Percentiles rank a stretch among this genome's conserved stretches.
Conservation (phyloP, 2,113 vertebrate genomes). For the Lagenorhynchus albirostris region DNA sequence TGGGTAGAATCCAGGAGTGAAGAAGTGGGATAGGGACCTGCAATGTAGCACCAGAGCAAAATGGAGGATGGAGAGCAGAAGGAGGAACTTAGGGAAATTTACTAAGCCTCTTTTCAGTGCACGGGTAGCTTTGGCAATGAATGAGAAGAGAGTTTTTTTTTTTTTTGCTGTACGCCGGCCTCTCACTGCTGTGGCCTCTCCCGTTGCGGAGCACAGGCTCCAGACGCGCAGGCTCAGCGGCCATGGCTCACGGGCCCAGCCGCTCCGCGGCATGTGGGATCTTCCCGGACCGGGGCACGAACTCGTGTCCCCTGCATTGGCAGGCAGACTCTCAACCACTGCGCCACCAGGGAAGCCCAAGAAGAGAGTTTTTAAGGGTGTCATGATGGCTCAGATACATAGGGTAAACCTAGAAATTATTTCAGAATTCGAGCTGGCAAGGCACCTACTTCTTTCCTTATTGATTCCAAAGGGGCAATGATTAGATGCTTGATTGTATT, state of each 20-base stretch:
- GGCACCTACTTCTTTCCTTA: constrained; percentile 4
- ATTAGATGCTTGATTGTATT: not conserved
- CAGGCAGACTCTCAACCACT: too few species aligned
- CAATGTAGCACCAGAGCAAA: not conserved
- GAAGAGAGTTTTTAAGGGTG: not conserved
- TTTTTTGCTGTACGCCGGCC: too few species aligned
- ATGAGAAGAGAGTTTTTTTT: not conserved
- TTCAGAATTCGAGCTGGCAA: not conserved
- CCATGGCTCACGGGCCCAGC: too few species aligned
- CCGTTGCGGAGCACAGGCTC: too few species aligned
- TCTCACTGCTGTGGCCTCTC: too few species aligned
- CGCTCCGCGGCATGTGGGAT: too few species aligned
- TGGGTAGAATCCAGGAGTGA: not conserved
- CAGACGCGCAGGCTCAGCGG: too few species aligned
- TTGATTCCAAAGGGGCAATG: not conserved
- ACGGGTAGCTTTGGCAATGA: not conserved
- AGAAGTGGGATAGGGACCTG: not conserved
- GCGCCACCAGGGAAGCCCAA: too few species aligned
- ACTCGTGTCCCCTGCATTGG: too few species aligned
- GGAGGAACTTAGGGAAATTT: not conserved
- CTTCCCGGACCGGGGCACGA: too few species aligned
- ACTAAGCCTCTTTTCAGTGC: not conserved
- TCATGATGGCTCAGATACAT: not conserved
- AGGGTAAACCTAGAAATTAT: not conserved
- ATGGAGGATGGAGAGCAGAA: not conserved